Percentiles rank a stretch among this genome's conserved stretches.
Conservation (phyloP, 2,888 invertebrate genomes). For the Nomada flava region DNA sequence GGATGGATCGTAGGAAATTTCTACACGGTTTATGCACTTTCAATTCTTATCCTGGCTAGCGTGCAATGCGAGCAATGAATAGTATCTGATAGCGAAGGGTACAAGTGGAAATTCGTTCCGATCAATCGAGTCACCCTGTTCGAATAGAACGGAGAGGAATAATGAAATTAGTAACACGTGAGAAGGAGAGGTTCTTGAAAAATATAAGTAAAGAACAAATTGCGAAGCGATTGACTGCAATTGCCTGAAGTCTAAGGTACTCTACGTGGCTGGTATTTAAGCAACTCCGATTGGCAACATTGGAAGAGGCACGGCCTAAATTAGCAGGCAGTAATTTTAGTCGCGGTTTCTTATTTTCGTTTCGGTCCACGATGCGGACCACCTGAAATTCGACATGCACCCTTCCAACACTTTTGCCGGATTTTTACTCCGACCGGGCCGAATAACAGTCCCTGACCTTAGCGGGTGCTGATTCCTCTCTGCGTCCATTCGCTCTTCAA, state of each 20-base stretch:
- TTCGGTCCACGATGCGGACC: slow-evolving; percentile 40
- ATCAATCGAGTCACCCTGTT: no score
- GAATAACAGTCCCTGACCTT: slow-evolving; percentile 56
- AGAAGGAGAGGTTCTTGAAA: no score
- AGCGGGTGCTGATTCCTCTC: slow-evolving; percentile 47
- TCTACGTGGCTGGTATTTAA: neutral
- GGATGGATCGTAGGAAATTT: neutral
- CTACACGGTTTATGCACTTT: no score
- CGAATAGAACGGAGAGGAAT: no score
- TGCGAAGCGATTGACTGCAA: neutral
- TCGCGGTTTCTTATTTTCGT: slow-evolving; percentile 52
- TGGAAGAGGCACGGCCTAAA: neutral
- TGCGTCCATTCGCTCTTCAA: slow-evolving; percentile 43
- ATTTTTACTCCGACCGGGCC: slow-evolving; percentile 61
- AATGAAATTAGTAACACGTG: no score
- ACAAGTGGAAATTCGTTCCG: no score
- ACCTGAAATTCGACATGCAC: slow-evolving; percentile 47
- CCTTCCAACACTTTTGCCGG: slow-evolving; percentile 37
- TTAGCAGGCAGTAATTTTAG: slow-evolving; percentile 57
- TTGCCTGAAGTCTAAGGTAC: no score
- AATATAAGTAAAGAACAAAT: no score
- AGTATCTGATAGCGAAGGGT: no score
- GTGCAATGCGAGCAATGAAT: no score
- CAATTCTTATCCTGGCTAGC: no score
- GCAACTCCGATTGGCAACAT: neutral